Base-by-base conservation (phyloP, 2,888 invertebrate species). In the Leptinotarsa juncta region DNA sequence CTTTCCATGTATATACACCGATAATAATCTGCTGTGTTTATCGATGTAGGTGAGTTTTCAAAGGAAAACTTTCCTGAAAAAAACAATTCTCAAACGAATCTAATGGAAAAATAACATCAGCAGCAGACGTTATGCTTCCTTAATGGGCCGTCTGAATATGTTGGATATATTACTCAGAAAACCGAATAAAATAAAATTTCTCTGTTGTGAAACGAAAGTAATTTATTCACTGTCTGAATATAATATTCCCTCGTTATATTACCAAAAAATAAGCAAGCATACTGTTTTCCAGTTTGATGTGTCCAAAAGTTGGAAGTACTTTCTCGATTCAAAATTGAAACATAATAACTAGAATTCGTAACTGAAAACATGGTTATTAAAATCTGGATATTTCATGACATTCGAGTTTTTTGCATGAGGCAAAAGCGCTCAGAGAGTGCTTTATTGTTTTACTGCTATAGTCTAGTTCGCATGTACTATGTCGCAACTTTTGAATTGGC, bases 301-400 rank as follows among this genome's bases (percentile, higher is more conserved):
- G 23, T 57, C 14, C 18, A 53, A 53, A 53, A 53, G 57, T 23
- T 23, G 14, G 62, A 60, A 49, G 15, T 26, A 62, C 62, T 50
- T 32, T 42, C 70, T 62, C 48, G 32, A 51, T 15, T 18, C 62
- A n/a, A 18, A 70, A 70, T 65, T 70, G 26, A 70, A 70, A 70
- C 48, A 32, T 70, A 23, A 70, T 70, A 51, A 65, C 26, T 65
- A 49, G n/a, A 70, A 70, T 16, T 70, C 70, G 51, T 70, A 50
- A 62, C 70, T 15, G 15, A 15, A 20, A 23, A 20, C 50, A 5
- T 10, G 49, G 23, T 51, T 50, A 50, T 51, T 67, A 67, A 20
- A 67, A 51, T 26, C 50, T 26, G 32, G 50, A 53, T 68, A 68
- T 53, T 53, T 68, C 51, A 23, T 53, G 50, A 53, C 53, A 18